Conservation (phyloP, 2,888 invertebrate species). For the Belgica antarctica region DNA sequence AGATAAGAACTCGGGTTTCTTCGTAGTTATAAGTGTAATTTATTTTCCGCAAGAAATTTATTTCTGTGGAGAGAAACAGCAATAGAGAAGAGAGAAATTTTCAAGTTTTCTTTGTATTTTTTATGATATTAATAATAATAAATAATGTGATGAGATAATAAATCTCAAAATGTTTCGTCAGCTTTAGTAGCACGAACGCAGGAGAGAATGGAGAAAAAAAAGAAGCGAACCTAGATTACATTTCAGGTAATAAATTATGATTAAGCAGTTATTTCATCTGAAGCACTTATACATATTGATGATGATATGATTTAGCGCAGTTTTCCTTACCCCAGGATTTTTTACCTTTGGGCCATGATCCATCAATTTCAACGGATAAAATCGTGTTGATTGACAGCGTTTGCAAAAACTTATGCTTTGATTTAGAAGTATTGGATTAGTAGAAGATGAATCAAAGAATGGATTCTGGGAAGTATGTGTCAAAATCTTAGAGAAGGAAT, state of each 20-base stretch:
- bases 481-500: no score
- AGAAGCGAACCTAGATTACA: neutral
- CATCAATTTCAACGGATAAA: no score
- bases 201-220: neutral
- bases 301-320: slow-evolving; percentile 17
- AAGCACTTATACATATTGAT: slow-evolving; percentile 27
- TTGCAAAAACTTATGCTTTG: no score
- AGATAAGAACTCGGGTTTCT: slow-evolving; percentile 15
- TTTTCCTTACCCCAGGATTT: no score
- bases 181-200: neutral
- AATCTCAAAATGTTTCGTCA: slow-evolving; percentile 42
- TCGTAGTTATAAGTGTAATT: neutral
- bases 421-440: no score
- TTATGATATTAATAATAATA: slow-evolving; percentile 39
- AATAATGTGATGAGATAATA: slow-evolving; percentile 43
- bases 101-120: slow-evolving; percentile 5
- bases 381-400: no score
- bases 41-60: slow-evolving; percentile 4
- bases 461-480: no score
- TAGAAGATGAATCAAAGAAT: no score
- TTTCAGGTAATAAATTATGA: slow-evolving; percentile 34
- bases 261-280: slow-evolving; percentile 28
- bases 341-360: no score
- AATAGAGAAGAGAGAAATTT: neutral
- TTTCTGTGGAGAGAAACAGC: neutral